Base-by-base conservation (phyloP, 2,888 invertebrate species). In the Caradrina kadenii region DNA sequence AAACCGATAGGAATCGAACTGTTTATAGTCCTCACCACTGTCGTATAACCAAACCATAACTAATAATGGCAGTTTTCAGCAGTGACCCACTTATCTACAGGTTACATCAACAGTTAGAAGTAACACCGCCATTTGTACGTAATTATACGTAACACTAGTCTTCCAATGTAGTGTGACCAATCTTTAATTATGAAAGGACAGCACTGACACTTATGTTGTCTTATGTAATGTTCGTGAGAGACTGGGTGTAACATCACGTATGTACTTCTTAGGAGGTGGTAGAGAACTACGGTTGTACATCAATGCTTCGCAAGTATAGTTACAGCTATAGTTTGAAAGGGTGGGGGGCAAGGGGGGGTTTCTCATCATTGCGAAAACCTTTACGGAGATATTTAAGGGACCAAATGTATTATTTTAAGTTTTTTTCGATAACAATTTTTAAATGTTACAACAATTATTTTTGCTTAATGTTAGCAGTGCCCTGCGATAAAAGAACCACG, bases 1-100 rank as follows among this genome's bases (percentile, higher is more conserved):
- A 26, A 26, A 4, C 26, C 26, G 26, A 3, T 26, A 26, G 26
- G 2, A 26, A 26, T 26, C 26, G 2, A 26, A 4, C 4, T 26
- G 26, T 26, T 4, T 26, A 8, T 0, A 8, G 35, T 35, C 35
- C 35, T 35, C 35, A 35, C 35, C 8, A 35, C 35, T 35, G 8
- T 35, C 8, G 35, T 17, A 15, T 53, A 21, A 53, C 13, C 31
- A 42, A 22, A 21, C 45, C 6, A 13, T 48, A 11, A 19, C n/a
- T 13, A 55, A 52, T 13, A 31, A 13, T n/a, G 13, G 11, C 52
- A 73, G 35, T 53, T 42, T 59, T 74, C 65, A 69, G 35, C 72
- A 70, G 39, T 79, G 82, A 58, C 81, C 82, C 52, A 77, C 35
- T 69, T 74, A 56, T 50, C 49, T 48, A 54, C 53, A 58, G 22